Evolutionary conservation across 2,888 invertebrate genomes (phyloP).

Genomic region (Plutella xylostella): DNA sequence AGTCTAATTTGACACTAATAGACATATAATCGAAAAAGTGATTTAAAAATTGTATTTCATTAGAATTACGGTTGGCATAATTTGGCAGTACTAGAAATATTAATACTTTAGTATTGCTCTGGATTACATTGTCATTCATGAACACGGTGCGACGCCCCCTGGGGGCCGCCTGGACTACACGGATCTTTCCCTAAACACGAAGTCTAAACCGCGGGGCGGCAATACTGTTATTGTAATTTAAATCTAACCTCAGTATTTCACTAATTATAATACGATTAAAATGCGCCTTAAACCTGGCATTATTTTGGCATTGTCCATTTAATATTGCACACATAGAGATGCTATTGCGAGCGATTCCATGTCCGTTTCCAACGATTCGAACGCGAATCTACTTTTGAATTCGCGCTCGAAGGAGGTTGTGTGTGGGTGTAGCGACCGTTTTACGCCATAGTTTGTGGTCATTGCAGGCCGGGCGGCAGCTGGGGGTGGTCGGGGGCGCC

Average conservation of each 20-base stretch:
- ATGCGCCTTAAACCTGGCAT: constrained; percentile 47
- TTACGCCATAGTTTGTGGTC: constrained; percentile 64
- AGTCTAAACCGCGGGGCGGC: constrained; percentile 41
- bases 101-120: constrained; percentile 70
- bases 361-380: no score
- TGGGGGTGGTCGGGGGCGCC: constrained; percentile 52
- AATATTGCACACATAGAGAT: constrained; percentile 55
- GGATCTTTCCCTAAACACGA: constrained; percentile 29
- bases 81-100: constrained; percentile 69
- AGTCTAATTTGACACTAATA: constrained; percentile 67
- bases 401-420: constrained; percentile 19
- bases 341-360: constrained; percentile 34
- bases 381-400: no score
- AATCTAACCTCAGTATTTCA: constrained; percentile 66
- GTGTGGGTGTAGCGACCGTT: constrained; percentile 24
- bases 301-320: constrained; percentile 60
- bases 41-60: constrained; percentile 55
- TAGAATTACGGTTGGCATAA: constrained; percentile 66
- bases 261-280: constrained; percentile 64
- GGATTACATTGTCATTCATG: constrained; percentile 67
- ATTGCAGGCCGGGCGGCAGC: constrained; percentile 66
- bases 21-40: constrained; percentile 58
- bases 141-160: constrained; percentile 43
- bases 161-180: constrained; percentile 41
- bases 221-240: constrained; percentile 65